phyloP scores from a whole-genome alignment of 1,140 invertebrate species.

The Phymorhynchus buccinoides region DNA sequence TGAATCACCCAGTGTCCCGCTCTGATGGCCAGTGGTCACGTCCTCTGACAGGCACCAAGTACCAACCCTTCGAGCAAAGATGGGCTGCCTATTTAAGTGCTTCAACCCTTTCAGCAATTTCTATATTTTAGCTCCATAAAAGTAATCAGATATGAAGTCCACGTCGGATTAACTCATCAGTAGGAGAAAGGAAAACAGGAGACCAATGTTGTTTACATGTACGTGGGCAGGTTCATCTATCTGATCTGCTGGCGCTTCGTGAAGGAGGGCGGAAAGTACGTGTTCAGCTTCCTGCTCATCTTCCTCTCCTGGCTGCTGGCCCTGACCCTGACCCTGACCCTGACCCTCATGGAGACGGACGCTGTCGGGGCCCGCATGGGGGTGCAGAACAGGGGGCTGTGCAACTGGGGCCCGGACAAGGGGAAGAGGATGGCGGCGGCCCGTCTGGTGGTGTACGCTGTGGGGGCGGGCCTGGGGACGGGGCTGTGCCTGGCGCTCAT shows the following conservation, averaged over 20 bases:
- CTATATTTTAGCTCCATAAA: too few species aligned
- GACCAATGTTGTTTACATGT: background rate
- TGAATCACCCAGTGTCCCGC: too few species aligned
- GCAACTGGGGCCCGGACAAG: conserved; percentile 20
- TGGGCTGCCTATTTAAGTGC: too few species aligned
- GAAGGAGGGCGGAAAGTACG: conserved; percentile 35
- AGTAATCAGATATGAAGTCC: too few species aligned
- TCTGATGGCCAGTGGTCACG: too few species aligned
- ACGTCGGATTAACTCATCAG: too few species aligned
- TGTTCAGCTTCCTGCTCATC: conserved; percentile 23
- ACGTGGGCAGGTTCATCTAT: conserved; percentile 29
- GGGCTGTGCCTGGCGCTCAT: conserved; percentile 28
- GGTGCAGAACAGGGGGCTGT: background rate
- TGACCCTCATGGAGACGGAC: conserved; percentile 18
- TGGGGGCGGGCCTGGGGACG: conserved; percentile 34
- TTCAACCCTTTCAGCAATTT: too few species aligned
- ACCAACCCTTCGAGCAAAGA: too few species aligned
- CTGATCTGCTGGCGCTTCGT: conserved; percentile 32
- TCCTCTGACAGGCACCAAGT: too few species aligned
- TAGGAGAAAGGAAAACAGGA: too few species aligned
- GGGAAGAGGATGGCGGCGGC: background rate
- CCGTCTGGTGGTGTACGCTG: background rate
- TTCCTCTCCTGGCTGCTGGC: conserved; percentile 35
- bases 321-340: conserved; percentile 20
- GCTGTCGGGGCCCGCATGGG: background rate